These are phyloP conservation scores for Crepidodera aurea DNA, from an alignment of 2,888 invertebrate genomes.

Conservation along the genomic window DNA sequence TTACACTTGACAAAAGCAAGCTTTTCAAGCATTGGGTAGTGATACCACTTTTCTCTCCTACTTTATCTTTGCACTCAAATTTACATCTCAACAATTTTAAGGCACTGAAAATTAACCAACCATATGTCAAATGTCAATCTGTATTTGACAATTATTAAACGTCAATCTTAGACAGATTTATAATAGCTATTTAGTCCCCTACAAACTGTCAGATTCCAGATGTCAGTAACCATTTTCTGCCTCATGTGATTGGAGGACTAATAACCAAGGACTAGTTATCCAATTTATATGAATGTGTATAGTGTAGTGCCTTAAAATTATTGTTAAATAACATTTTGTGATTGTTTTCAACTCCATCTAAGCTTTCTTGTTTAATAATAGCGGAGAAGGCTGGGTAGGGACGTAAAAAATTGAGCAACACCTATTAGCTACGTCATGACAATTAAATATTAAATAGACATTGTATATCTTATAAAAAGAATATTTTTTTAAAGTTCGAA, in stretches of 20 bases:
- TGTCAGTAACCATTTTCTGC: no score
- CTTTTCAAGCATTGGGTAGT: constrained; percentile 17
- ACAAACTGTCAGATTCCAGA: no score
- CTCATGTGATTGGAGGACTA: no score
- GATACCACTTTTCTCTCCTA: constrained; percentile 12
- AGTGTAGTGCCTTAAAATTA: constrained; percentile 9
- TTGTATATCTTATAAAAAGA: constrained; percentile 27
- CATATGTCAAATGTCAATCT: no score
- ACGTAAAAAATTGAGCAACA: constrained; percentile 44
- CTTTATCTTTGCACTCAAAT: not conserved
- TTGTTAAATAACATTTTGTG: not conserved
- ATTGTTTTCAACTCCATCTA: constrained; percentile 18
- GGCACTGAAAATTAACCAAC: no score
- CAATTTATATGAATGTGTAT: no score
- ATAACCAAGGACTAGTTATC: no score
- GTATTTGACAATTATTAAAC: no score
- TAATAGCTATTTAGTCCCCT: no score
- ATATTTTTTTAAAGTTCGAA: constrained; percentile 21
- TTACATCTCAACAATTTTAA: constrained; percentile 1
- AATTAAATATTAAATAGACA: constrained; percentile 23
- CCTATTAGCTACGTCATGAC: constrained; percentile 35
- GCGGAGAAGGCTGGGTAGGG: constrained; percentile 27
- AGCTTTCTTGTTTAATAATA: constrained; percentile 8
- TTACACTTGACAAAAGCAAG: constrained; percentile 13
- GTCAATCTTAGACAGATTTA: no score